Conservation (phyloP, 2,888 invertebrate species). For the Ypsolopha sequella region DNA sequence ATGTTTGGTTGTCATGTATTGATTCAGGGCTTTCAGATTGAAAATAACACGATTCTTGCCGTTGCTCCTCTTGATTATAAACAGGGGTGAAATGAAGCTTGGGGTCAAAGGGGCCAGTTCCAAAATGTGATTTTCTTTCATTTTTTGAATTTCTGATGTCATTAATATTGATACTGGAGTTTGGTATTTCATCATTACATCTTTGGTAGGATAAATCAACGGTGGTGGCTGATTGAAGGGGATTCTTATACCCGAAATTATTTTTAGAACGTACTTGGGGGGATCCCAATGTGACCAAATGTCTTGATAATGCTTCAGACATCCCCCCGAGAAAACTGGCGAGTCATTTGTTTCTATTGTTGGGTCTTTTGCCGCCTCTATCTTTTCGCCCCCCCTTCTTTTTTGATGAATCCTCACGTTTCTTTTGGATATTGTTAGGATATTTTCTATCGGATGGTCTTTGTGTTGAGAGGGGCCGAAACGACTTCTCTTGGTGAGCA, state of each 20-base stretch:
- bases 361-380: no score
- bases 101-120: constrained; percentile 4
- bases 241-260: constrained; percentile 12
- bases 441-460: no score
- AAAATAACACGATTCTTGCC: constrained; percentile 12
- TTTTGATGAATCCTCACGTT: no score
- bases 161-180: constrained; percentile 9
- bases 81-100: constrained; percentile 12
- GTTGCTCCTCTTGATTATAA: constrained; percentile 14
- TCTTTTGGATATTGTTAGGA: no score
- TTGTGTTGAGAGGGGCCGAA: no score
- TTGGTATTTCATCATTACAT: background rate
- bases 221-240: constrained; percentile 13
- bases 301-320: no score
- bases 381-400: no score
- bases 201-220: constrained; percentile 7
- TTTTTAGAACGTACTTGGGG: no score
- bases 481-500: no score
- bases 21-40: constrained; percentile 13
- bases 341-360: no score
- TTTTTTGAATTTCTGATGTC: constrained; percentile 8
- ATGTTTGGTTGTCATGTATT: constrained; percentile 8
- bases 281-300: no score
- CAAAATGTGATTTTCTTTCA: constrained; percentile 10
- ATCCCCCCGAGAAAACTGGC: no score